Conservation (phyloP, 1,140 invertebrate species). For the Eubasilissa regina region DNA sequence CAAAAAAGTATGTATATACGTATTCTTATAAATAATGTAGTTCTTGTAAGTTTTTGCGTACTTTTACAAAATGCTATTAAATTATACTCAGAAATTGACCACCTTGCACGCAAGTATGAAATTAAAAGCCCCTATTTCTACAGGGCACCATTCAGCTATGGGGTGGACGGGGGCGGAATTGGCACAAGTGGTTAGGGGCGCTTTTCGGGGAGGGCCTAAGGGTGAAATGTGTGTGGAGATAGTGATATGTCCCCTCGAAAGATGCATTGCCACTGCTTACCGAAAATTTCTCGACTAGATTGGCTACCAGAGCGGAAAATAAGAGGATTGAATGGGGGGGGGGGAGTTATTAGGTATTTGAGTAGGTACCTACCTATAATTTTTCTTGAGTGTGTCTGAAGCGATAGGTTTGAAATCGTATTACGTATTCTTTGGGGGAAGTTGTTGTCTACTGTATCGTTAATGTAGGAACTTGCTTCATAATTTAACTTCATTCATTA, state of each 20-base stretch:
- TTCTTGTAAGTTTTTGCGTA: no score
- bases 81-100: not conserved
- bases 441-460: not conserved
- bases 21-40: no score
- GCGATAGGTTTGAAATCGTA: slow-evolving; percentile 25
- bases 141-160: not conserved
- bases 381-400: slow-evolving; percentile 11
- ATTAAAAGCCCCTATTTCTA: slow-evolving; percentile 33
- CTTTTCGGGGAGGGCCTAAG: slow-evolving; percentile 31
- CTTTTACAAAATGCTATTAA: no score
- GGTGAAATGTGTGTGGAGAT: slow-evolving; percentile 61
- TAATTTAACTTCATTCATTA: no score
- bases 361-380: slow-evolving; percentile 9
- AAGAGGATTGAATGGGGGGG: slow-evolving; percentile 57
- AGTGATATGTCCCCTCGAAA: slow-evolving; percentile 60
- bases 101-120: not conserved
- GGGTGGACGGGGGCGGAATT: slow-evolving; percentile 51
- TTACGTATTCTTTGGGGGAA: not conserved
- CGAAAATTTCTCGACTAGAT: slow-evolving; percentile 60
- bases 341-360: slow-evolving; percentile 25
- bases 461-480: no score
- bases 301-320: slow-evolving; percentile 60
- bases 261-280: slow-evolving; percentile 60
- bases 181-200: slow-evolving; percentile 56
- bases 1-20: no score